Evolutionary conservation across 2,113 vertebrate genomes (phyloP).

Genomic region (Danio rerio): DNA sequence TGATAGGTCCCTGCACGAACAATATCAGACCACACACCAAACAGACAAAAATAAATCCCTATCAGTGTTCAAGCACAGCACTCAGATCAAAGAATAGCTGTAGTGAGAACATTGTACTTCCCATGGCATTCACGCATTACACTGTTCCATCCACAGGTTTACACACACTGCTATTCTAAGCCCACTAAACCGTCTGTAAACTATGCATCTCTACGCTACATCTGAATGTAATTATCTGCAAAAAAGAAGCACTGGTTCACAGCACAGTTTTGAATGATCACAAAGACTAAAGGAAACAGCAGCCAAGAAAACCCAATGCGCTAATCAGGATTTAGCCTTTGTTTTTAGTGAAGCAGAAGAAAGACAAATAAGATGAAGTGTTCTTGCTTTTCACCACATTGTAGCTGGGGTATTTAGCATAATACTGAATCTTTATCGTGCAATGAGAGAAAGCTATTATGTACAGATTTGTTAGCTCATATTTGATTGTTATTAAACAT

Average conservation of each 20-base stretch:
- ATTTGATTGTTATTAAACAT: slow-evolving; percentile 67
- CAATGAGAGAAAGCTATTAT: slow-evolving; percentile 57
- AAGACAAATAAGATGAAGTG: slow-evolving; percentile 46
- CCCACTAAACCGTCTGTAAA: slow-evolving; percentile 63
- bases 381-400: slow-evolving; percentile 42
- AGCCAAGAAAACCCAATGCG: slow-evolving; percentile 59
- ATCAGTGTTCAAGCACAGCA: not conserved
- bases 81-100: slow-evolving; percentile 9
- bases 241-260: slow-evolving; percentile 66
- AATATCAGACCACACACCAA: not conserved
- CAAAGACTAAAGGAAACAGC: slow-evolving; percentile 59
- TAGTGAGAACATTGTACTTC: slow-evolving; percentile 32
- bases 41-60: slow-evolving; percentile 22
- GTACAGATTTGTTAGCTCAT: slow-evolving; percentile 63
- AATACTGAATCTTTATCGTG: slow-evolving; percentile 39
- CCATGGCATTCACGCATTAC: slow-evolving; percentile 32
- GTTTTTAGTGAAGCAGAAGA: slow-evolving; percentile 56
- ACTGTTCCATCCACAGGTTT: not conserved
- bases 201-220: slow-evolving; percentile 69
- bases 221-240: slow-evolving; percentile 73
- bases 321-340: slow-evolving; percentile 70
- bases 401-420: slow-evolving; percentile 66
- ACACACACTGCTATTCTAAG: slow-evolving; percentile 30
- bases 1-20: not conserved
- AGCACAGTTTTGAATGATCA: slow-evolving; percentile 60